These are phyloP conservation scores for Steinernema carpocapsae DNA, from an alignment of 2,888 invertebrate species.

Conservation along the genomic window DNA sequence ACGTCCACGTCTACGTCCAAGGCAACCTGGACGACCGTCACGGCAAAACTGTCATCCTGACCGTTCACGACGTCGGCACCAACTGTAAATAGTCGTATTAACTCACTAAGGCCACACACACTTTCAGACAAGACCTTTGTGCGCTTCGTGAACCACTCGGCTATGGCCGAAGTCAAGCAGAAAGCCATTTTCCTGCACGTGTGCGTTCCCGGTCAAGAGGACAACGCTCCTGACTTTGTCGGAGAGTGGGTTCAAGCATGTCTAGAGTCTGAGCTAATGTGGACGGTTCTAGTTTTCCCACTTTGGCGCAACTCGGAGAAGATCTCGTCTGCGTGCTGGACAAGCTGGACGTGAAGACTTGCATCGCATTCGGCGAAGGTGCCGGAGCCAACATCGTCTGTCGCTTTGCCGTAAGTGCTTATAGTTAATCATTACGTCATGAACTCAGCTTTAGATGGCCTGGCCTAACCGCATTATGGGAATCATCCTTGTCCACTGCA, in stretches of 20 bases:
- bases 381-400: constrained; percentile 86
- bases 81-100: constrained; percentile 71
- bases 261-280: neutral
- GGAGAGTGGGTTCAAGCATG: constrained; percentile 51
- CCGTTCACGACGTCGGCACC: constrained; percentile 84
- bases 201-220: constrained; percentile 85
- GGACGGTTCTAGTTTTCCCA: constrained; percentile 76
- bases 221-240: constrained; percentile 75
- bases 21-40: constrained; percentile 82
- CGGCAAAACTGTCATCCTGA: constrained; percentile 82
- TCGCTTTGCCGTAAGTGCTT: constrained; percentile 76
- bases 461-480: constrained; percentile 82
- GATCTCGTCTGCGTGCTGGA: constrained; percentile 82
- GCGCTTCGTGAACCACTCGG: constrained; percentile 82
- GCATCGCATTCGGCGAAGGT: constrained; percentile 84
- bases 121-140: constrained; percentile 78
- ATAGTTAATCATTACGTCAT: neutral
- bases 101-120: neutral
- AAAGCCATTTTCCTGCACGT: constrained; percentile 86
- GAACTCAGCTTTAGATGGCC: constrained; percentile 73
- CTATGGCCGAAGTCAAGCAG: constrained; percentile 84
- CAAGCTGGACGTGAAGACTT: constrained; percentile 81
- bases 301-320: constrained; percentile 82
- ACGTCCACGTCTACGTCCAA: constrained; percentile 38
- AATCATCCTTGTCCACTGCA: constrained; percentile 84